These are phyloP conservation scores for Magallana angulata DNA, from an alignment of 1,140 invertebrate species.

Conservation along the genomic window DNA sequence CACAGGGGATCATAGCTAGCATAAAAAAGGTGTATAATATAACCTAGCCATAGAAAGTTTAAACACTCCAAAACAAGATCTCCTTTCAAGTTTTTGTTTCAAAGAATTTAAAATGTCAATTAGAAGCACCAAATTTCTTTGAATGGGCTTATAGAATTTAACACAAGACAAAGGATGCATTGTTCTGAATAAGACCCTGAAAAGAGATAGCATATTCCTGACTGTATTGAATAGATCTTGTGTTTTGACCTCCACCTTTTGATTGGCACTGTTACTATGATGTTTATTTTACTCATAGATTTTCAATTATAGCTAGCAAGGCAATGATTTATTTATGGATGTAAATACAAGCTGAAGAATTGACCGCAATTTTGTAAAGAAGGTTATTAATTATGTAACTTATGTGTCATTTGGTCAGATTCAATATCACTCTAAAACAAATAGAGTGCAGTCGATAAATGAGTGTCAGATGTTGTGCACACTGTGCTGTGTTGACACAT, in stretches of 20 bases:
- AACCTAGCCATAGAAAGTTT: too few relatives aligned
- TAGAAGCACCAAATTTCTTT: not conserved
- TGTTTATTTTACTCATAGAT: slow-evolving; percentile 13
- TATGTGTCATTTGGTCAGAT: too few relatives aligned
- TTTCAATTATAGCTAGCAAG: not conserved
- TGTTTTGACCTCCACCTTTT: not conserved
- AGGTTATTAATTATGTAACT: too few relatives aligned
- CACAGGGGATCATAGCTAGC: too few relatives aligned
- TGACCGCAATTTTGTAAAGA: too few relatives aligned
- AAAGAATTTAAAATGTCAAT: slow-evolving; percentile 12
- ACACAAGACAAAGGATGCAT: not conserved
- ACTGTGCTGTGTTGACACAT: too few relatives aligned
- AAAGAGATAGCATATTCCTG: not conserved
- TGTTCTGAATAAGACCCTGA: not conserved
- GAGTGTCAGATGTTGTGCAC: too few relatives aligned
- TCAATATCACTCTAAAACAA: too few relatives aligned
- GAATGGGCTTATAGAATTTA: not conserved
- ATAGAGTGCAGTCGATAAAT: too few relatives aligned
- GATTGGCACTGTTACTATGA: not conserved
- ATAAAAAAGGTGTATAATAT: too few relatives aligned
- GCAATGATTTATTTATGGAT: not conserved
- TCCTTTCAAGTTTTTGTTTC: not conserved
- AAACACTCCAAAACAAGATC: too few relatives aligned
- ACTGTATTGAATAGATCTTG: not conserved
- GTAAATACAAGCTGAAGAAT: too few relatives aligned